Percentiles rank a stretch among this genome's conserved stretches.
phyloP scores from a whole-genome alignment of 2,113 vertebrate genomes.

The Calonectris borealis region DNA sequence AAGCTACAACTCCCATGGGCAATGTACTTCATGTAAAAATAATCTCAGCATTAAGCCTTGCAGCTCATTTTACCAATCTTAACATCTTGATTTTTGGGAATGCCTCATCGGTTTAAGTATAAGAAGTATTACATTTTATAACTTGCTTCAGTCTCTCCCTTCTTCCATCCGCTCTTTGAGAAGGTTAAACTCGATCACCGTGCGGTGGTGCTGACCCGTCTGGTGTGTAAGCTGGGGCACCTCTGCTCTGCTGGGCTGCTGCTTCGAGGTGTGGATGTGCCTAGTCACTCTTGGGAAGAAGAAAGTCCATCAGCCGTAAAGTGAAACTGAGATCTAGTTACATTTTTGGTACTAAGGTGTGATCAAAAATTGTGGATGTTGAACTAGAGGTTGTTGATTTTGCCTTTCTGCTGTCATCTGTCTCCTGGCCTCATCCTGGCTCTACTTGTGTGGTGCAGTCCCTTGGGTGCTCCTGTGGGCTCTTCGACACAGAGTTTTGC shows the following conservation, averaged over 20 bases:
- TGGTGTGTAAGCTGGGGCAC: too few relatives aligned
- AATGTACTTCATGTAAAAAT: background rate
- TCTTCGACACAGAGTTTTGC: accelerated
- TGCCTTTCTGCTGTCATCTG: background rate
- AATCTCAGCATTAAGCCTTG: background rate
- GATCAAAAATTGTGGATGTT: background rate
- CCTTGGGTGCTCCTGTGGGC: too few relatives aligned
- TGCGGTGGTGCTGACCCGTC: accelerated
- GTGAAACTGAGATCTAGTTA: background rate
- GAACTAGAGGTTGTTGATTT: background rate
- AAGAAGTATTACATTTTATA: background rate
- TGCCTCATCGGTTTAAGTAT: background rate
- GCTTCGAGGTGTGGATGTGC: background rate
- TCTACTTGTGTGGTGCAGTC: background rate
- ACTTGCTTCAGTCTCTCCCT: background rate
- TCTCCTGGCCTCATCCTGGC: background rate
- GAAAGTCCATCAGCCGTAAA: background rate
- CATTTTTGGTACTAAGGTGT: accelerated
- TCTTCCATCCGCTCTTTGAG: background rate
- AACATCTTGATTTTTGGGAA: background rate
- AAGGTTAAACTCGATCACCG: accelerated
- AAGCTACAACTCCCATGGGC: accelerated
- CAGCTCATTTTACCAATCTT: background rate
- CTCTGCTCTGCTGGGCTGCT: background rate
- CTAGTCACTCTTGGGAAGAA: accelerated